These are phyloP conservation scores for Periparus ater DNA, from an alignment of 2,797 vertebrate genomes.

Conservation along the genomic window DNA sequence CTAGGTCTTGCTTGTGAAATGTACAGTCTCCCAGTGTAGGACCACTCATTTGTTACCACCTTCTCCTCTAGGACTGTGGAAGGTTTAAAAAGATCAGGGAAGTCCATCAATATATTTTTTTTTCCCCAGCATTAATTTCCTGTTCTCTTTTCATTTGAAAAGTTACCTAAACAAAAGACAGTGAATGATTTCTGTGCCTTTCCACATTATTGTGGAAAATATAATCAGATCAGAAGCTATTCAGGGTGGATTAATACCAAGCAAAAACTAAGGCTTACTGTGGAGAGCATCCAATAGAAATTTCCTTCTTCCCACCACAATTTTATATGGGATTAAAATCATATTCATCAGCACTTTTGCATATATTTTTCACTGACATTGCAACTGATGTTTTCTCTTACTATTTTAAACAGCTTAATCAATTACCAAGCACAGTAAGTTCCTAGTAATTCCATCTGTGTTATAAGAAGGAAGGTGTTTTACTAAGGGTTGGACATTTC, in stretches of 20 bases:
- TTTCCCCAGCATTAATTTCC: background rate
- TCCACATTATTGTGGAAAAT: background rate
- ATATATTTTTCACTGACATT: conserved; percentile 7
- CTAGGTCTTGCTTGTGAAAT: background rate
- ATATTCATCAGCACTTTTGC: conserved; percentile 56
- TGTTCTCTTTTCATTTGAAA: conserved; percentile 9
- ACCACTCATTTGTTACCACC: background rate
- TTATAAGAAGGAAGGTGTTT: conserved; percentile 14
- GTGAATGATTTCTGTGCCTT: background rate
- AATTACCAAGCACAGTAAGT: conserved; percentile 21
- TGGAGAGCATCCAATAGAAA: conserved; percentile 54
- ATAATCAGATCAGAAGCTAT: conserved; percentile 9
- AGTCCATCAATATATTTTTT: background rate
- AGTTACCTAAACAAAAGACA: background rate
- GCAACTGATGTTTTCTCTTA: background rate
- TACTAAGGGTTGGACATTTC: background rate
- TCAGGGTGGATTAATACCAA: background rate
- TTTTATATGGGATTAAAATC: conserved; percentile 59
- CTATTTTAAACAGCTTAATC: conserved; percentile 49
- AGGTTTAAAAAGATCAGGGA: background rate
- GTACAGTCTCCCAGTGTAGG: background rate
- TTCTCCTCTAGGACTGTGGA: background rate
- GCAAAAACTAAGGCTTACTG: conserved; percentile 8
- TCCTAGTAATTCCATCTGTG: background rate
- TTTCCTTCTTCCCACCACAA: conserved; percentile 58